These are phyloP conservation scores for Dolichallabes microphthalmus DNA, from an alignment of 2,113 vertebrate species.

Conservation along the genomic window DNA sequence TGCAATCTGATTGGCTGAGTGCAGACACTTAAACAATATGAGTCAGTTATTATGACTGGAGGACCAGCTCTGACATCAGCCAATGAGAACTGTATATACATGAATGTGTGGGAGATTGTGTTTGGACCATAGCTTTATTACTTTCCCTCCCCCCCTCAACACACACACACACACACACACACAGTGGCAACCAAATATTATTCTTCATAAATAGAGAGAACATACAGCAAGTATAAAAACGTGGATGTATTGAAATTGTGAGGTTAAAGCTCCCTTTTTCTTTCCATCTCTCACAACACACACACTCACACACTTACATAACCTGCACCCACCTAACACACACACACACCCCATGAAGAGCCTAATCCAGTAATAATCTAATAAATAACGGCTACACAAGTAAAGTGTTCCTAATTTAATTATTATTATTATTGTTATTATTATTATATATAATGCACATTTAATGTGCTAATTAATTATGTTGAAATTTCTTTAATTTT, in stretches of 20 bases:
- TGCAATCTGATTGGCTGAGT: slow-evolving; percentile 47
- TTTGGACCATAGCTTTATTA: neutral
- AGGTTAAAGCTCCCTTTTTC: neutral
- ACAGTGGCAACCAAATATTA: neutral
- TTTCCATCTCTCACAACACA: neutral
- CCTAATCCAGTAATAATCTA: neutral
- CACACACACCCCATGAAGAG: neutral
- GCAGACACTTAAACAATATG: slow-evolving; percentile 36
- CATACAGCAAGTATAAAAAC: neutral
- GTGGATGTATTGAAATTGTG: too few relatives aligned
- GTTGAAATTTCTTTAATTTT: neutral
- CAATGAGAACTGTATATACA: slow-evolving; percentile 47
- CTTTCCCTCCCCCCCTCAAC: neutral
- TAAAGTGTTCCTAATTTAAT: neutral
- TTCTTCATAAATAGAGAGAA: neutral
- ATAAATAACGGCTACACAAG: neutral
- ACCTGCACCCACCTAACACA: neutral
- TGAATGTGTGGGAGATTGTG: neutral
- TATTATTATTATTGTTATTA: neutral
- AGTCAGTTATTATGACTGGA: slow-evolving; percentile 51
- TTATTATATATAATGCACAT: neutral
- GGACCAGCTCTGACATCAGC: slow-evolving; percentile 32
- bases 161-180: slow-evolving; percentile 6
- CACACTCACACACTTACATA: neutral
- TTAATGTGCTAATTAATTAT: neutral